phyloP scores from a whole-genome alignment of 1,140 invertebrate genomes.

The Phortica variegata region DNA sequence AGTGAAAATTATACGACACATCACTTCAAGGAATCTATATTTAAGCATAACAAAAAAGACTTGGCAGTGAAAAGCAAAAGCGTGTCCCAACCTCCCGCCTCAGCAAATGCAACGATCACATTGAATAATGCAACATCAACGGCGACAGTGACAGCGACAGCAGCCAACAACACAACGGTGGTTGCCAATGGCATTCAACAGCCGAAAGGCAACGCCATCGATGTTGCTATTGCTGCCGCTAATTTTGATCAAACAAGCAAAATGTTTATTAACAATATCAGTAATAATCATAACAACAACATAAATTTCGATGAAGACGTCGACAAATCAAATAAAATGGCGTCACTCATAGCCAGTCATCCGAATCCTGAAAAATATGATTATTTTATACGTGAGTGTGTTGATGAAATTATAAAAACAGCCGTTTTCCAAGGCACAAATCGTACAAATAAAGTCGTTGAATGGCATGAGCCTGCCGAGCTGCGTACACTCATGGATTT shows the following conservation, averaged over 20 bases:
- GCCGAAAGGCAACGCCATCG: background rate
- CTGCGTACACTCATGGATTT: slow-evolving; percentile 69
- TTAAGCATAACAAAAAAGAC: slow-evolving; percentile 32
- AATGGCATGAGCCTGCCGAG: slow-evolving; percentile 72
- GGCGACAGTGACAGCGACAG: background rate
- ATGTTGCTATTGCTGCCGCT: slow-evolving; percentile 8
- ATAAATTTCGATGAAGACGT: slow-evolving; percentile 14
- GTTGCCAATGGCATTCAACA: slow-evolving; percentile 1
- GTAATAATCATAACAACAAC: slow-evolving; percentile 10
- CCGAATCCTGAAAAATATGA: slow-evolving; percentile 63
- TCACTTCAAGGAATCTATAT: slow-evolving; percentile 53
- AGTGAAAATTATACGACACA: slow-evolving; percentile 44
- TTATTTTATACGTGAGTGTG: slow-evolving; percentile 68
- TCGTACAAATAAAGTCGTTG: slow-evolving; percentile 69
- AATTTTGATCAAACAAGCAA: background rate
- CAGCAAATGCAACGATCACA: slow-evolving; percentile 13
- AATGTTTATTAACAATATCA: slow-evolving; percentile 12
- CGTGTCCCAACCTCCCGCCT: slow-evolving; percentile 3
- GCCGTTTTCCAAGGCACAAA: slow-evolving; percentile 74
- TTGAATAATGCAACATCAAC: slow-evolving; percentile 19
- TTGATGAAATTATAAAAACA: slow-evolving; percentile 71
- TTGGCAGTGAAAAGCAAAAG: slow-evolving; percentile 34
- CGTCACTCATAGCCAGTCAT: slow-evolving; percentile 34
- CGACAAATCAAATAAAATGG: no score
- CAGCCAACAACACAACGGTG: background rate